Evolutionary conservation across 2,797 vertebrate genomes (phyloP).

Genomic region (Oryzias sinensis): DNA sequence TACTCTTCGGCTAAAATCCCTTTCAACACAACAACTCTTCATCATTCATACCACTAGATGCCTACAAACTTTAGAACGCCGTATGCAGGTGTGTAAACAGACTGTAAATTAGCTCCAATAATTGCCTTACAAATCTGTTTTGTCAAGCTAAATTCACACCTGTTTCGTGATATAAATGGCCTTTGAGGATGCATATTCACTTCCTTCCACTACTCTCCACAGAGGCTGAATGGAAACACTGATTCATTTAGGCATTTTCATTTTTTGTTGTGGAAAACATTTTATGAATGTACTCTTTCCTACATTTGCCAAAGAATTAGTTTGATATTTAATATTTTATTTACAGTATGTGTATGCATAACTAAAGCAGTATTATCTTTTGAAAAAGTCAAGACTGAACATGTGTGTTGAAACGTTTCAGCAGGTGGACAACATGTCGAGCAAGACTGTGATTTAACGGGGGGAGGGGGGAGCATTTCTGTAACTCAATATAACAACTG

Average conservation of each 20-base stretch:
- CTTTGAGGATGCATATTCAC: constrained; percentile 48
- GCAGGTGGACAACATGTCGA: constrained; percentile 77
- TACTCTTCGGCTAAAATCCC: constrained; percentile 38
- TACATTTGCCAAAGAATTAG: constrained; percentile 96
- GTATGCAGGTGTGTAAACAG: constrained; percentile 52
- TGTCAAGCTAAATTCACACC: constrained; percentile 52
- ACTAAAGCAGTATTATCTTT: constrained; percentile 94
- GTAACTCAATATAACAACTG: constrained; percentile 89
- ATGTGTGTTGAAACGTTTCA: constrained; percentile 83
- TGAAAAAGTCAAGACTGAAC: constrained; percentile 83
- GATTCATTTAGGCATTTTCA: constrained; percentile 55
- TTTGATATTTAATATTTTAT: constrained; percentile 93
- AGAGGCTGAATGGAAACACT: constrained; percentile 61
- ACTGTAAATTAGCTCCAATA: constrained; percentile 66
- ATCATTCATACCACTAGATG: constrained; percentile 70
- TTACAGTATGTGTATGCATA: constrained; percentile 90
- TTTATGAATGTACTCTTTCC: constrained; percentile 88
- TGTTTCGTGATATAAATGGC: constrained; percentile 54
- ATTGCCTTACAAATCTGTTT: constrained; percentile 76
- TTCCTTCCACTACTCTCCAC: constrained; percentile 35
- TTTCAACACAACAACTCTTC: constrained; percentile 33
- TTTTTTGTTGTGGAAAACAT: constrained; percentile 72
- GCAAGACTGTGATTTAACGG: constrained; percentile 74
- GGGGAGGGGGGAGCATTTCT: constrained; percentile 69
- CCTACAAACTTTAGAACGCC: constrained; percentile 68